Conservation (phyloP, 2,888 invertebrate species). For the Scaptomyza reducta region DNA sequence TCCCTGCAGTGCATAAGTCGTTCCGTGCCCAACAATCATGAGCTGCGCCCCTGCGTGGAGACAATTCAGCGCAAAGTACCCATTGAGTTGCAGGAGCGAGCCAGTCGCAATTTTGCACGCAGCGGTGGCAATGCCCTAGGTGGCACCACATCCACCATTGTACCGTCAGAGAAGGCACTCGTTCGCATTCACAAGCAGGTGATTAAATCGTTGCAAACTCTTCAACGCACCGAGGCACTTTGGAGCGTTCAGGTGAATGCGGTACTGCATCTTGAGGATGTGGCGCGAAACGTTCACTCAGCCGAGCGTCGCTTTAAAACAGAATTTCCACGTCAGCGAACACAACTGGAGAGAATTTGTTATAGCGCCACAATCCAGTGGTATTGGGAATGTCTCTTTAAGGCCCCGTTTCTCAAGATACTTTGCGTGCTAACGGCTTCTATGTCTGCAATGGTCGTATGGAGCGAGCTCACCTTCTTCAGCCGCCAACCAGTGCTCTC, state of each 20-base stretch:
- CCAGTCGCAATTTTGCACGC: slow-evolving; percentile 86
- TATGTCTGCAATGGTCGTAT: slow-evolving; percentile 96
- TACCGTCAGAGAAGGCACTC: slow-evolving; percentile 92
- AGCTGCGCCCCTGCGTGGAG: slow-evolving; percentile 91
- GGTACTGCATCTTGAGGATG: slow-evolving; percentile 94
- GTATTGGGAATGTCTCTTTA: slow-evolving; percentile 97
- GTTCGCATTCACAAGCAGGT: slow-evolving; percentile 96
- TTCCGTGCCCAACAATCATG: slow-evolving; percentile 90
- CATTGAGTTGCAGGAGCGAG: slow-evolving; percentile 89
- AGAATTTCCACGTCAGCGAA: slow-evolving; percentile 88
- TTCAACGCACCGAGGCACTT: slow-evolving; percentile 96
- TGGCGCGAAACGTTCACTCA: slow-evolving; percentile 89
- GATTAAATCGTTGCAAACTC: slow-evolving; percentile 95
- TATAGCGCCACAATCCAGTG: slow-evolving; percentile 92
- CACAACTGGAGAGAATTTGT: slow-evolving; percentile 86
- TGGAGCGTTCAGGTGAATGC: slow-evolving; percentile 94
- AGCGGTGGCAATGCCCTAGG: slow-evolving; percentile 84
- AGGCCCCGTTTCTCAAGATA: slow-evolving; percentile 90
- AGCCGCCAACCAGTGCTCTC: slow-evolving; percentile 95
- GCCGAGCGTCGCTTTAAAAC: slow-evolving; percentile 87
- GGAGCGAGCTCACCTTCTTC: slow-evolving; percentile 99
- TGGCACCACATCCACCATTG: slow-evolving; percentile 86
- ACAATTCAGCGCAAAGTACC: slow-evolving; percentile 96
- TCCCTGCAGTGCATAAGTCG: slow-evolving; percentile 93
- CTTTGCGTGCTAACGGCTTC: slow-evolving; percentile 90